Percentiles rank a stretch among this genome's conserved stretches.
phyloP scores from a whole-genome alignment of 2,113 vertebrate genomes.

The Notarius quadriscutis region DNA sequence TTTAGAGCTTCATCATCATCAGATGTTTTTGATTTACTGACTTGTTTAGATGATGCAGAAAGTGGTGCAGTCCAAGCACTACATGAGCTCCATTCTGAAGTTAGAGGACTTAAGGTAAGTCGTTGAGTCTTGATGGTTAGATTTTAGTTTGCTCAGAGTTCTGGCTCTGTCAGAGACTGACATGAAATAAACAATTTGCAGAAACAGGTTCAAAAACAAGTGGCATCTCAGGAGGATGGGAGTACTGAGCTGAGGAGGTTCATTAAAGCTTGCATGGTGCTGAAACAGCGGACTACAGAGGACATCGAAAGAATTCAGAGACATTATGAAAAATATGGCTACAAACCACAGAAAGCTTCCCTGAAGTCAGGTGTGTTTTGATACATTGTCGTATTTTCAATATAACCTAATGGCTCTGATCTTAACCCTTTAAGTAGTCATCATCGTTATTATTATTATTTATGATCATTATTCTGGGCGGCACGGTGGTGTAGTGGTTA shows the following conservation, averaged over 20 bases:
- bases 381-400: neutral
- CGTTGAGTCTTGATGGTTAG: neutral
- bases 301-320: conserved; percentile 77
- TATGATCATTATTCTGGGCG: too few species aligned
- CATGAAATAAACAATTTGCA: conserved; percentile 53
- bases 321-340: conserved; percentile 83
- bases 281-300: conserved; percentile 73
- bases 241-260: conserved; percentile 69
- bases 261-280: conserved; percentile 74
- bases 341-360: conserved; percentile 59
- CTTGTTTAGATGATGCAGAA: conserved; percentile 68
- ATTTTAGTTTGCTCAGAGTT: neutral
- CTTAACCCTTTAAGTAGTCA: neutral
- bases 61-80: conserved; percentile 71
- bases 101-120: conserved; percentile 80
- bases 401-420: neutral
- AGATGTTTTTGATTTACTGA: neutral
- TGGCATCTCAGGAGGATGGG: conserved; percentile 64
- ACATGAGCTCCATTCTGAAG: conserved; percentile 78
- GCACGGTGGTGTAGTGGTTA: too few species aligned
- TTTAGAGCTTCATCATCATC: neutral
- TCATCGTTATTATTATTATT: neutral
- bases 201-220: conserved; percentile 69
- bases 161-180: neutral
- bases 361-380: conserved; percentile 69